phyloP scores from a whole-genome alignment of 1,140 invertebrate genomes.

The Nixonia krombeini region DNA sequence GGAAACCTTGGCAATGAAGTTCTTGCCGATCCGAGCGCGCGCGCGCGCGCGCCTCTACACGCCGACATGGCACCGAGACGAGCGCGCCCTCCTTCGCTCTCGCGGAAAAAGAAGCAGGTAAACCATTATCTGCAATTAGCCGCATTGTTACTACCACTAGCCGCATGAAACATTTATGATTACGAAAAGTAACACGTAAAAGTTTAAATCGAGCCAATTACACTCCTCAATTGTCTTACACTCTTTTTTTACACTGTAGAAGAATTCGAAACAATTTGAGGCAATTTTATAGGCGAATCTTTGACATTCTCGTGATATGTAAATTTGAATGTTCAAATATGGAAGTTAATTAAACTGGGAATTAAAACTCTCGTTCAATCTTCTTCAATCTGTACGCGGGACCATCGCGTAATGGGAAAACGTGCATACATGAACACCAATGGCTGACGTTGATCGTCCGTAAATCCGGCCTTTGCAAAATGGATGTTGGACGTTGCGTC shows the following conservation, averaged over 20 bases:
- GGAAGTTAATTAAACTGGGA: slow-evolving; percentile 46
- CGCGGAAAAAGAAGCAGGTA: slow-evolving; percentile 1
- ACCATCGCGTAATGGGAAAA: slow-evolving; percentile 34
- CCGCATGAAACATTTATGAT: neutral
- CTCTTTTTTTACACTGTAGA: too few species aligned
- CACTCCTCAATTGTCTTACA: too few species aligned
- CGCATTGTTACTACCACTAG: neutral
- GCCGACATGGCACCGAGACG: neutral
- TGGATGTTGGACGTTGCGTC: neutral
- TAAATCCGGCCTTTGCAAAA: slow-evolving; percentile 15
- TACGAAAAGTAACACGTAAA: too few species aligned
- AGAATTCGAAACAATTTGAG: too few species aligned
- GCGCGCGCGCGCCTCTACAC: neutral
- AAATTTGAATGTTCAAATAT: too few species aligned
- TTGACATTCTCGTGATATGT: too few species aligned
- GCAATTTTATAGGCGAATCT: too few species aligned
- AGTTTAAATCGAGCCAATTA: too few species aligned
- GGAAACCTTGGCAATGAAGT: slow-evolving; percentile 57
- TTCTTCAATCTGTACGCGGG: slow-evolving; percentile 8
- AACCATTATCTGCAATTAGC: slow-evolving; percentile 7
- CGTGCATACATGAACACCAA: slow-evolving; percentile 28
- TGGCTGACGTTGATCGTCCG: slow-evolving; percentile 35
- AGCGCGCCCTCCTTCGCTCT: neutral
- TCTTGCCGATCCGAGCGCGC: slow-evolving; percentile 7
- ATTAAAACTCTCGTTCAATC: slow-evolving; percentile 36